A percentile compares a stretch with the other conserved stretches of the same genome.
Evolutionary conservation across 2,888 invertebrate genomes (phyloP).

Genomic region (Morpho deidamia): DNA sequence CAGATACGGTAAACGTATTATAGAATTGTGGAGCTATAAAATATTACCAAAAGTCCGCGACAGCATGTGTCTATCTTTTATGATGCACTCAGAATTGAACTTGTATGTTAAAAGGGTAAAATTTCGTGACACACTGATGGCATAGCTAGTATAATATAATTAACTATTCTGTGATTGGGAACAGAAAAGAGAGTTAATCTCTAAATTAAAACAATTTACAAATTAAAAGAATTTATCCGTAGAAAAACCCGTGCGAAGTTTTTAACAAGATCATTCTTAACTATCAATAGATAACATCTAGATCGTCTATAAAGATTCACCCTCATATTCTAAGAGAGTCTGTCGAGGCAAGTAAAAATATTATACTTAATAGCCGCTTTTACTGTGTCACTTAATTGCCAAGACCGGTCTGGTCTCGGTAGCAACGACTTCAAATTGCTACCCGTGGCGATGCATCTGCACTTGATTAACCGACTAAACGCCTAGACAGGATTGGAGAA

Average conservation of each 20-base stretch:
- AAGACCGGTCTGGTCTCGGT: constrained; percentile 54
- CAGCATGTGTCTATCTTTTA: too few species aligned
- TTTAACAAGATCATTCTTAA: constrained; percentile 6
- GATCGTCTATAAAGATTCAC: constrained; percentile 23
- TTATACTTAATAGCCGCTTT: constrained; percentile 49
- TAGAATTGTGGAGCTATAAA: too few species aligned
- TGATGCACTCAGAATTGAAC: too few species aligned
- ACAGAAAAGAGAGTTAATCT: too few species aligned
- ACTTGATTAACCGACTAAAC: constrained; percentile 37
- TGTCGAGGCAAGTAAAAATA: constrained; percentile 32
- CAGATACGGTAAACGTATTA: too few species aligned
- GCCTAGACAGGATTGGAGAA: constrained; percentile 16
- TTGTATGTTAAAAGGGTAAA: too few species aligned
- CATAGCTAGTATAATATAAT: too few species aligned
- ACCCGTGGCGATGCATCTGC: constrained; percentile 52
- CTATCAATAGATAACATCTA: constrained; percentile 17
- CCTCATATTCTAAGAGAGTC: constrained; percentile 22
- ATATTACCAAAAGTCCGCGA: too few species aligned
- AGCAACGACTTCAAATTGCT: constrained; percentile 67
- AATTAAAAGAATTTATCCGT: too few species aligned
- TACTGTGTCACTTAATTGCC: constrained; percentile 65
- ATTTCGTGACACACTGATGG: too few species aligned
- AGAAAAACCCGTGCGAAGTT: too few species aligned
- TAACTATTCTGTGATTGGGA: too few species aligned
- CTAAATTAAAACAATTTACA: background rate